phyloP scores from a whole-genome alignment of 2,797 vertebrate genomes.

The Sebastes cheni region DNA sequence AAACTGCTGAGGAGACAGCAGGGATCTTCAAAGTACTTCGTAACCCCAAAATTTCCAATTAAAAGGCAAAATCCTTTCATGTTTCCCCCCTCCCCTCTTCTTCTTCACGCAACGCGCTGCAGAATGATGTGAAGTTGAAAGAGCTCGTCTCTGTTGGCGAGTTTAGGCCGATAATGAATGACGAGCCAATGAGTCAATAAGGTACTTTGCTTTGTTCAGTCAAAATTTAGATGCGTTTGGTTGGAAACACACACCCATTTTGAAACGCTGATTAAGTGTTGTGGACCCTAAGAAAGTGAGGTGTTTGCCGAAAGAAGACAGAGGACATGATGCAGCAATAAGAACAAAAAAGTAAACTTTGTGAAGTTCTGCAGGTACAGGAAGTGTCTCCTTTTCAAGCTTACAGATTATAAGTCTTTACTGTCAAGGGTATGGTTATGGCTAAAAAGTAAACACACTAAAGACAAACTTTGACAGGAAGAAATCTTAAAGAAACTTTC shows the following conservation, averaged over 20 bases:
- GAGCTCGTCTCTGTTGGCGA: neutral
- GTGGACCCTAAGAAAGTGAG: neutral
- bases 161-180: constrained; percentile 1
- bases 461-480: neutral
- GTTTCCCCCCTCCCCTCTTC: neutral
- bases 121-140: constrained; percentile 3
- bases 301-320: neutral
- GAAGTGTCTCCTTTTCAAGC: neutral
- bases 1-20: constrained; percentile 26
- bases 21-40: constrained; percentile 21
- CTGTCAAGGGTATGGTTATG: neutral
- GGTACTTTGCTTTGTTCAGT: neutral
- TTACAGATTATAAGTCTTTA: neutral
- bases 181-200: neutral
- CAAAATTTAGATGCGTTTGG: neutral
- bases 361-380: neutral
- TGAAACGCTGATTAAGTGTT: neutral
- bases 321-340: neutral
- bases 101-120: neutral
- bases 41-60: constrained; percentile 24
- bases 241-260: neutral
- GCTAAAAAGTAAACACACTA: neutral
- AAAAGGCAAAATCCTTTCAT: constrained; percentile 35
- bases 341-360: neutral
- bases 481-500: neutral